Base-by-base conservation (phyloP, 2,888 invertebrate species). In the Lycaena phlaeas region DNA sequence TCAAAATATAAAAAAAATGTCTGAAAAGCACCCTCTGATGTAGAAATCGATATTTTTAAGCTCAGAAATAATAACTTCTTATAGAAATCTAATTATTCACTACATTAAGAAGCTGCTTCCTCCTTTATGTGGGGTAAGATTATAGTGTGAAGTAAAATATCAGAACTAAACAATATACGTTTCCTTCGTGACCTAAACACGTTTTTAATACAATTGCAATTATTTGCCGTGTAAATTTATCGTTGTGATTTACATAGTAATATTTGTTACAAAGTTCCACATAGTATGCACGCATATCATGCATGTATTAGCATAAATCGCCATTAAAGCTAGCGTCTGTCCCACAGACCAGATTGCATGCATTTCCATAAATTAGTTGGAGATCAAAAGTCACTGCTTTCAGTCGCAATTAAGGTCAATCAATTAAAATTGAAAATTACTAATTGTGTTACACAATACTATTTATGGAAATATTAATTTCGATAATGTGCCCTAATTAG, bases 281-380 rank as follows among this genome's bases (percentile, higher is more conserved):
- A 9, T 5, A 5, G 9, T 9, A 22, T 42, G 41, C 44, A 47
- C 49, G 48, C 49, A 44, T 54, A 31, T 34, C 34, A 14, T 34
- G 34, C 34, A 34, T 34, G 34, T 22, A 34, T 34, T 34, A 34
- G 11, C 34, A 34, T 34, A 22, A 34, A 34, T 30, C 14, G n/a
- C 7, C 34, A 22, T 12, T 27, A 27, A 11, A 34, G 14, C 31
- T 9, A 22, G 18, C 34, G n/a, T n/a, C n/a, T 11, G 34, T 18
- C 34, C 34, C 11, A 18, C 22, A 18, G 34, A 22, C 22, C 34
- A 22, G 22, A 34, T 34, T 22, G 34, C 12, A 34, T 34, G 11
- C 7, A 34, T 34, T 34, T 12, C 18, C 34, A 34, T 34, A 12
- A 34, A 34, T 34, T 34, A 34, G 9, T 10, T 4, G 9, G 7